phyloP scores from a whole-genome alignment of 2,888 invertebrate genomes.

The Steinernema carpocapsae region DNA sequence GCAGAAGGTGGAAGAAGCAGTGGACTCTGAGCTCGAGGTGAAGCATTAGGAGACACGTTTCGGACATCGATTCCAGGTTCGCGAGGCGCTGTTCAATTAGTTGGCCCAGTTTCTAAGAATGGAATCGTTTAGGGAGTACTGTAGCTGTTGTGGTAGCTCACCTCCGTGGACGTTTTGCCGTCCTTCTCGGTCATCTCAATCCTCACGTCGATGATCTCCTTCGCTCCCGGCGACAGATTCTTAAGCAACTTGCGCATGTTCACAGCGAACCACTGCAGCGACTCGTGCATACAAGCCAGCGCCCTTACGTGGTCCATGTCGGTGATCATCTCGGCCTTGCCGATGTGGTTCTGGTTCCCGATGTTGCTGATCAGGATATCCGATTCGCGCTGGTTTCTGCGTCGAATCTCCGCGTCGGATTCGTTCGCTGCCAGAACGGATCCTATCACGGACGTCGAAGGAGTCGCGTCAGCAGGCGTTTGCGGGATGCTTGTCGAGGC shows the following conservation, averaged over 20 bases:
- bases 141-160: constrained; percentile 29
- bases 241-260: constrained; percentile 44
- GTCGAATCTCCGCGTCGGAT: constrained; percentile 75
- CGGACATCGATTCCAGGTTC: constrained; percentile 78
- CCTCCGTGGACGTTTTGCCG: constrained; percentile 54
- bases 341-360: constrained; percentile 61
- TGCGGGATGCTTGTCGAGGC: constrained; percentile 17
- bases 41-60: constrained; percentile 86
- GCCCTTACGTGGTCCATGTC: constrained; percentile 83
- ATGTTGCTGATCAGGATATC: constrained; percentile 89
- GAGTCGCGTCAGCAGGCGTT: constrained; percentile 46
- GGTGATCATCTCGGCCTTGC: constrained; percentile 82
- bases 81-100: constrained; percentile 61
- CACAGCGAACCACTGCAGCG: constrained; percentile 75
- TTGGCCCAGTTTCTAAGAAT: constrained; percentile 49
- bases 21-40: constrained; percentile 90
- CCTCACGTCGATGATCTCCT: constrained; percentile 43
- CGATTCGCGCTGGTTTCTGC: constrained; percentile 84
- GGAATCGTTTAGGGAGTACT: too few relatives aligned
- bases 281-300: constrained; percentile 87
- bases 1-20: constrained; percentile 88
- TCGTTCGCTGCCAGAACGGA: constrained; percentile 31
- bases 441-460: constrained; percentile 55
- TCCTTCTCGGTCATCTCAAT: constrained; percentile 53
- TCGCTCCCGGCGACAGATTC: constrained; percentile 45